A percentile compares a stretch with the other conserved stretches of the same genome.
phyloP scores from a whole-genome alignment of 2,797 vertebrate species.

The Ptychobarbus kaznakovi region DNA sequence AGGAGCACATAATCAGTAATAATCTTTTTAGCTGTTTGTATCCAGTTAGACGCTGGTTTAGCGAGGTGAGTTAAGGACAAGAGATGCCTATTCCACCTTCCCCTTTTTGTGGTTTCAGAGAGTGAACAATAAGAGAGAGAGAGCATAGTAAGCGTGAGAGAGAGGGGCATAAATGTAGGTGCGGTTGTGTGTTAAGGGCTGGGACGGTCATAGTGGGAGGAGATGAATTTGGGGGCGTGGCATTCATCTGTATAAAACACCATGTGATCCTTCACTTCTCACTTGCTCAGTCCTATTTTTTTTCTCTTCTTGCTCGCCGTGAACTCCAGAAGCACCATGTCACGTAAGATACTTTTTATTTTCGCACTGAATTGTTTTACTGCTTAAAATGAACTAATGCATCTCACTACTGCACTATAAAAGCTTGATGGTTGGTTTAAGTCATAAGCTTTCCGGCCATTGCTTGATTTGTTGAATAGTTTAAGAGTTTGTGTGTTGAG shows the following conservation, averaged over 20 bases:
- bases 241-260: conserved; percentile 42
- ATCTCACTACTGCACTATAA: background rate
- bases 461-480: background rate
- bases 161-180: background rate
- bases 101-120: background rate
- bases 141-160: background rate
- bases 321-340: background rate
- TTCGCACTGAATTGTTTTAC: background rate
- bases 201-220: background rate
- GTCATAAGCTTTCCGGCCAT: background rate
- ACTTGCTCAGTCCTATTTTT: background rate
- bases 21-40: background rate
- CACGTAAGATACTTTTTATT: background rate
- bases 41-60: background rate
- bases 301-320: background rate
- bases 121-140: conserved; percentile 1
- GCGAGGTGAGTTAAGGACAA: background rate
- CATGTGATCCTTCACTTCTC: conserved; percentile 4
- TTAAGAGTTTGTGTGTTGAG: background rate
- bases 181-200: background rate
- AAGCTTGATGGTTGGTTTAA: background rate
- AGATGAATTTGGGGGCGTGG: conserved; percentile 9
- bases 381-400: background rate
- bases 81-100: background rate
- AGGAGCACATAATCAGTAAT: background rate